These are phyloP conservation scores for Hirtodrosophila alboralis DNA, from an alignment of 2,888 invertebrate genomes.

Conservation along the genomic window DNA sequence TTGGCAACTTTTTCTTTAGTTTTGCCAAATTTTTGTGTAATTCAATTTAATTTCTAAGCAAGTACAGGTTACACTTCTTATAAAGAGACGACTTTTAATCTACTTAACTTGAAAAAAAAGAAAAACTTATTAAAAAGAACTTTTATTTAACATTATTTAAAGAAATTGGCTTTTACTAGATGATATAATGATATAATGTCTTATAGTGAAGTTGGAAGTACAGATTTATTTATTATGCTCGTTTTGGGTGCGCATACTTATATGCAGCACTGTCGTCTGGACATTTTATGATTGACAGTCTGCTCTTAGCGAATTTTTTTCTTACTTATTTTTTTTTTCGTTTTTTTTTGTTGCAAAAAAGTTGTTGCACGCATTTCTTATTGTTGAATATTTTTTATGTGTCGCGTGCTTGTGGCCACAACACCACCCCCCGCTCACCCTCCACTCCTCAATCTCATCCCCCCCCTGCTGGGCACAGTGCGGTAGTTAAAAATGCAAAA, in stretches of 20 bases:
- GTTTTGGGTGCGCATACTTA: constrained; percentile 18
- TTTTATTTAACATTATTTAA: too few relatives aligned
- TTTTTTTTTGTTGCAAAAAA: constrained; percentile 15
- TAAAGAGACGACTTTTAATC: too few relatives aligned
- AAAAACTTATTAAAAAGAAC: too few relatives aligned
- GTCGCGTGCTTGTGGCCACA: constrained; percentile 43
- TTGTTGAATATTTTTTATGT: constrained; percentile 38
- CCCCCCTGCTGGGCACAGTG: constrained; percentile 33
- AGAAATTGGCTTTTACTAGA: too few relatives aligned
- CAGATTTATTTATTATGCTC: neutral
- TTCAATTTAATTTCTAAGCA: too few relatives aligned
- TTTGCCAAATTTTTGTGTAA: too few relatives aligned
- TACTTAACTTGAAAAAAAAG: too few relatives aligned
- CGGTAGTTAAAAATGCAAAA: constrained; percentile 71
- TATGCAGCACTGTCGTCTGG: constrained; percentile 41
- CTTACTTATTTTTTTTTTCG: constrained; percentile 4
- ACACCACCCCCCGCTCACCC: constrained; percentile 17
- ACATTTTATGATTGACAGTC: constrained; percentile 63
- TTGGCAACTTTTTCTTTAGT: too few relatives aligned
- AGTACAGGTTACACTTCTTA: too few relatives aligned
- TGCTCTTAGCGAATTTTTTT: constrained; percentile 59
- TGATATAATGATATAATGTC: too few relatives aligned
- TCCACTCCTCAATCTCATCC: neutral
- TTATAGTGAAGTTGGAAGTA: too few relatives aligned
- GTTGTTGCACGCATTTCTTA: constrained; percentile 46